phyloP scores from a whole-genome alignment of 1,140 invertebrate genomes.

The Wiebesia pumilae region DNA sequence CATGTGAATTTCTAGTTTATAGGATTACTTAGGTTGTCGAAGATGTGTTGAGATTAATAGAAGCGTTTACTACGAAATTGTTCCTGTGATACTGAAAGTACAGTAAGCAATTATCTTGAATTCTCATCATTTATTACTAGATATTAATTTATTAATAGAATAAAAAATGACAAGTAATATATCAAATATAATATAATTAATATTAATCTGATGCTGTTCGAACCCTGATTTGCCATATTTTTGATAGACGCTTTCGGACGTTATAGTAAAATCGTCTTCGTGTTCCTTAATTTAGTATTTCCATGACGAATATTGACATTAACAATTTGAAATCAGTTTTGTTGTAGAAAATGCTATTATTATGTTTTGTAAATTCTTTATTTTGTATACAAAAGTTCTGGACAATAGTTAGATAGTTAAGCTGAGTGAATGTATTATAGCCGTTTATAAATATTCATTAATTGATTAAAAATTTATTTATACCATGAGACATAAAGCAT shows the following conservation, averaged over 20 bases:
- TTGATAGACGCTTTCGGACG: slow-evolving; percentile 48
- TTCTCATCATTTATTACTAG: slow-evolving; percentile 53
- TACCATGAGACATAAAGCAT: slow-evolving; percentile 50
- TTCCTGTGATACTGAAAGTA: slow-evolving; percentile 51
- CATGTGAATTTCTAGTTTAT: background rate
- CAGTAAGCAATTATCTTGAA: slow-evolving; percentile 48
- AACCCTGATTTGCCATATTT: slow-evolving; percentile 55
- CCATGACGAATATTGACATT: slow-evolving; percentile 28
- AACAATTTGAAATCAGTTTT: slow-evolving; percentile 32
- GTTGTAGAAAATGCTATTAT: slow-evolving; percentile 44
- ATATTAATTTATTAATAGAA: slow-evolving; percentile 55
- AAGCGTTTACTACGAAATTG: slow-evolving; percentile 48
- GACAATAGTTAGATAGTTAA: slow-evolving; percentile 48
- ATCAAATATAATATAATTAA: slow-evolving; percentile 55
- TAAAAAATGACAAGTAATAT: slow-evolving; percentile 56
- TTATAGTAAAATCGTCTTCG: slow-evolving; percentile 39
- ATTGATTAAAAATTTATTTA: slow-evolving; percentile 52
- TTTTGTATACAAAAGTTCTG: slow-evolving; percentile 47
- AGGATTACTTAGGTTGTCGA: background rate
- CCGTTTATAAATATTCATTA: slow-evolving; percentile 50
- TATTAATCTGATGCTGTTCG: slow-evolving; percentile 46
- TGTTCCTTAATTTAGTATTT: background rate
- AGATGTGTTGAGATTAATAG: slow-evolving; percentile 22
- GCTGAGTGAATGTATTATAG: slow-evolving; percentile 51
- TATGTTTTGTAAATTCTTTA: slow-evolving; percentile 33